Percentiles rank a stretch among this genome's conserved stretches.
phyloP scores from a whole-genome alignment of 2,113 vertebrate genomes.

The Equus przewalskii region DNA sequence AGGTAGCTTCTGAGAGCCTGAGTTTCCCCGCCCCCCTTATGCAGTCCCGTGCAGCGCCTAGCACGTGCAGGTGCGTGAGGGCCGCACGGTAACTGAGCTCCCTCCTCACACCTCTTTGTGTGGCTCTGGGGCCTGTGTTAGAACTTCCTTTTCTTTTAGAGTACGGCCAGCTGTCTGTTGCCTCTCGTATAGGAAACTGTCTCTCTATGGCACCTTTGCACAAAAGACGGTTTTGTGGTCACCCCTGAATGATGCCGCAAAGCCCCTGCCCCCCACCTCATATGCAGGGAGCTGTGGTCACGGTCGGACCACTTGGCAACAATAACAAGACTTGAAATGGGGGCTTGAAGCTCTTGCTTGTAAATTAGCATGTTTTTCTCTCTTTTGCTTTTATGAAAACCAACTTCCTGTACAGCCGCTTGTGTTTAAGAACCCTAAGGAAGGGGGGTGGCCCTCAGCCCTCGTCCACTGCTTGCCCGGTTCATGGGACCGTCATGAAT shows the following conservation, averaged over 20 bases:
- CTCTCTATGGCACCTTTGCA: not conserved
- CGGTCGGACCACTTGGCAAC: not conserved
- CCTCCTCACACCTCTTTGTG: not conserved
- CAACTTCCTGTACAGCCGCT: conserved; percentile 51
- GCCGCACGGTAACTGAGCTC: not conserved
- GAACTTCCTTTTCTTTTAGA: conserved; percentile 21
- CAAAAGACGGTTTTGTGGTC: conserved; percentile 47
- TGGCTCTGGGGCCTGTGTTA: not conserved
- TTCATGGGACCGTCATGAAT: conserved; percentile 28
- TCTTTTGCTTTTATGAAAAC: conserved; percentile 57
- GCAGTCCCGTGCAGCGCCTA: not conserved
- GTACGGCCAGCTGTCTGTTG: not conserved
- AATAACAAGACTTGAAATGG: not conserved
- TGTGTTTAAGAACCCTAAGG: conserved; percentile 58
- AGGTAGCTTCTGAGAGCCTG: not conserved
- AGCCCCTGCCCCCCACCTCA: not conserved
- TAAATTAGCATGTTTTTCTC: conserved; percentile 58
- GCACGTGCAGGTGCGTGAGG: not conserved
- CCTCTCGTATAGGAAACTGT: not conserved
- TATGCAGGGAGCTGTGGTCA: not conserved
- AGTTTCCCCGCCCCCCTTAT: not conserved
- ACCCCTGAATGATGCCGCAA: not conserved
- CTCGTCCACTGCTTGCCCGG: not conserved
- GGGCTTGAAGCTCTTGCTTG: conserved; percentile 44
- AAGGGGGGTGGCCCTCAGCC: not conserved